A percentile compares a stretch with the other conserved stretches of the same genome.
phyloP scores from a whole-genome alignment of 2,888 invertebrate genomes.

The Cantharis nigra region DNA sequence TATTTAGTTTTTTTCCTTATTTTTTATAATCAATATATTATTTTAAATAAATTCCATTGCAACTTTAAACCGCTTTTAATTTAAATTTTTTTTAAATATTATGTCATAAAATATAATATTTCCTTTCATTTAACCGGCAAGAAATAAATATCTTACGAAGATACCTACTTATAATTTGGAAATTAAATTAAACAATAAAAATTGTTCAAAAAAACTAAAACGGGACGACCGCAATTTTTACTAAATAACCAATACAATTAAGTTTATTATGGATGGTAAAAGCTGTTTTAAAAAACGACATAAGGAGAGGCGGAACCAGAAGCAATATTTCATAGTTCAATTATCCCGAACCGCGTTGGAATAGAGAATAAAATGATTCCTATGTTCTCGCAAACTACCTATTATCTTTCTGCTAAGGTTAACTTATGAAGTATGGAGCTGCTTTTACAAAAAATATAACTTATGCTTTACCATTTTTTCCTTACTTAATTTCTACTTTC shows the following conservation, averaged over 20 bases:
- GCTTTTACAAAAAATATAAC: constrained; percentile 11
- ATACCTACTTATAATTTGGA: background rate
- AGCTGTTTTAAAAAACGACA: background rate
- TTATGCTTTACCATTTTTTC: background rate
- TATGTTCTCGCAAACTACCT: constrained; percentile 40
- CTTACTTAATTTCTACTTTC: background rate
- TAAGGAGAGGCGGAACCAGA: constrained; percentile 43
- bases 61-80: background rate
- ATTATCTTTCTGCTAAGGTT: constrained; percentile 37
- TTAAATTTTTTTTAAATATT: background rate
- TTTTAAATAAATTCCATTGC: background rate
- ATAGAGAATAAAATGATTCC: constrained; percentile 46
- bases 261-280: background rate
- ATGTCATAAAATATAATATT: background rate
- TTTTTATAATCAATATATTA: background rate
- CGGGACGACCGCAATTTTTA: background rate
- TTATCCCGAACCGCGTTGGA: constrained; percentile 50
- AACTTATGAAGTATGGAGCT: constrained; percentile 17
- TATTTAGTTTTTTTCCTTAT: background rate
- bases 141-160: background rate
- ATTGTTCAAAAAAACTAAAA: background rate
- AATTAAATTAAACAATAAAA: background rate
- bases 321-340: constrained; percentile 54
- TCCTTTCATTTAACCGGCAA: background rate
- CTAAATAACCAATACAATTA: background rate